Evolutionary conservation across 1,140 invertebrate genomes (phyloP), one percentile per base, ranked within the genome.

Genomic region (Drosophila sucinea): DNA sequence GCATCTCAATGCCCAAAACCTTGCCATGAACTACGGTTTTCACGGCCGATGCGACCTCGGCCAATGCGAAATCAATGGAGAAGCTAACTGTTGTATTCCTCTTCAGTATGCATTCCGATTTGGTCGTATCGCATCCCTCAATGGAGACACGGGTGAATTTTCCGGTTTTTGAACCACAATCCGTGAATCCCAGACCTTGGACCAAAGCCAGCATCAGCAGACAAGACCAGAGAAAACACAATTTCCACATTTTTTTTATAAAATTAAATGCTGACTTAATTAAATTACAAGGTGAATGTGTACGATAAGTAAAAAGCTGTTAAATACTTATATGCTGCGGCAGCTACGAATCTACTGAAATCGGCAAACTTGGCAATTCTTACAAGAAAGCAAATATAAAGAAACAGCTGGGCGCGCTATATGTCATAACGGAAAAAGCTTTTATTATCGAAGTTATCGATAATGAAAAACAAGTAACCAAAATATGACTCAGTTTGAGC

Each of bases 1-100:
- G 95, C 67, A 96, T 92, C 1, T 95, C 94, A 10, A 96, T 84
- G 55, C 94, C 94, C 86, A 94, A 92, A 23, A 97, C 93, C 35
- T 96, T 93, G 2, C 96, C 96, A 92, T 96, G 94, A 0, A 96
- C 95, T 1, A 94, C 93, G 2, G 94, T 94, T 29, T 91, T 94
- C 3, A 96, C 85, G 2, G 72, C 71, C 0, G 73, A 55, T 4
- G 84, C 85, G 51, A 67, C 78, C 68, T 91, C 91, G 40, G 82
- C 82, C 75, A 78, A 6, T 3, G 92, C 94, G 66, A 96, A 95
- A 30, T 93, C 92, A 6, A 96, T 93, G 6, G 86, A 81, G 62
- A 96, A 94, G 2, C 94, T 93, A 1, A 92, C 94, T 68, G 95
- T 95, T 10, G 93, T 93, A 72, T 94, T 94, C 61, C 94, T 92